Percentiles rank a stretch among this genome's conserved stretches.
These are phyloP conservation scores for Alectura lathami DNA, from an alignment of 2,113 vertebrate genomes.

Conservation along the genomic window DNA sequence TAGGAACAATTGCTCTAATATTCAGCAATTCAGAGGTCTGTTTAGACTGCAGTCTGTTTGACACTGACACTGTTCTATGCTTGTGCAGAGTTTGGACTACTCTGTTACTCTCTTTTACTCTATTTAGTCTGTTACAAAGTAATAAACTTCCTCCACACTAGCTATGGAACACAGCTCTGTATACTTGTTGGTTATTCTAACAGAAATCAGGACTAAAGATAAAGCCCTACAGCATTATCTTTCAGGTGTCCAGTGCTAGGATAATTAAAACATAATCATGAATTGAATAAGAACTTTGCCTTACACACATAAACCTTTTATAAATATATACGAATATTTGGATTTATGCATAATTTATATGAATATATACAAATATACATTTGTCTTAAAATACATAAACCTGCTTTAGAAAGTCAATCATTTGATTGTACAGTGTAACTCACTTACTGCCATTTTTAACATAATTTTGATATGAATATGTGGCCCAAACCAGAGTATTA, in stretches of 20 bases:
- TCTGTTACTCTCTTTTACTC: background rate
- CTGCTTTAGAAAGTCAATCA: background rate
- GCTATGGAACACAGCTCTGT: background rate
- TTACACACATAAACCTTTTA: background rate
- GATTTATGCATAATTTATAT: background rate
- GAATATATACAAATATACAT: background rate
- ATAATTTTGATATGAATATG: background rate
- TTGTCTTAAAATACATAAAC: background rate
- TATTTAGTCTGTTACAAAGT: background rate
- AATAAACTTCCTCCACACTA: background rate
- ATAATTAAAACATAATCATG: background rate
- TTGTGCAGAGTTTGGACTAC: background rate
- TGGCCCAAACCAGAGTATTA: background rate
- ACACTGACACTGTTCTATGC: background rate
- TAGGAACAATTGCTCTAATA: background rate
- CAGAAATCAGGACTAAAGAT: background rate
- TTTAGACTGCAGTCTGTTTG: background rate
- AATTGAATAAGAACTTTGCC: background rate
- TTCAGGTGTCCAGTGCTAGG: background rate
- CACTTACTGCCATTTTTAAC: background rate
- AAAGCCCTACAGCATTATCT: background rate
- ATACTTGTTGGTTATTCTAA: background rate
- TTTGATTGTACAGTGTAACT: background rate
- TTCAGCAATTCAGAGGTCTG: background rate
- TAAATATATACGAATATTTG: background rate